phyloP scores from a whole-genome alignment of 1,140 invertebrate species.

The Drosophila parabipectinata region DNA sequence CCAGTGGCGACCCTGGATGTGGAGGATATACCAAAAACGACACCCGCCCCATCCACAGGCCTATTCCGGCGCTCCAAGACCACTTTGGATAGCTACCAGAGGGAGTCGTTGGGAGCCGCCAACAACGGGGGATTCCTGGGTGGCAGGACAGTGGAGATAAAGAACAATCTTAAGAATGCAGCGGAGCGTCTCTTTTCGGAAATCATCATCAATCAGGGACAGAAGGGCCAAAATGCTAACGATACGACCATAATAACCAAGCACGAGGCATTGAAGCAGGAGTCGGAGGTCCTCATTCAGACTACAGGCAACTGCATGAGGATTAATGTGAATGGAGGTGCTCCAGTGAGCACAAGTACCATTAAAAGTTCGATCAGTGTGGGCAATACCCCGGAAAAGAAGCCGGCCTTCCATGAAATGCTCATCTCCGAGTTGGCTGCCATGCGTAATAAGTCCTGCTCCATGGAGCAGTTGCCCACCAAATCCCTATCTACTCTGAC shows the following conservation, averaged over 20 bases:
- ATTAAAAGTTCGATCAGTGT: conserved; percentile 58
- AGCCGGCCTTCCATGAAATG: conserved; percentile 82
- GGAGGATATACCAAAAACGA: conserved; percentile 53
- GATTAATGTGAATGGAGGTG: conserved; percentile 37
- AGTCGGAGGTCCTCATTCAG: conserved; percentile 37
- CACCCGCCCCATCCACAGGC: conserved; percentile 47
- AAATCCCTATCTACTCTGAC: conserved; percentile 24
- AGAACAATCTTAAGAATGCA: conserved; percentile 82
- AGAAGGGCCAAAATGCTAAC: conserved; percentile 52
- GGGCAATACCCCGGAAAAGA: conserved; percentile 77
- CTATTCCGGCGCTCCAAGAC: conserved; percentile 78
- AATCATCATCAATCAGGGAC: conserved; percentile 76
- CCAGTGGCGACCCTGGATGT: conserved; percentile 77
- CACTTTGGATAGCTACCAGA: conserved; percentile 62
- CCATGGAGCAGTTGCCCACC: conserved; percentile 74
- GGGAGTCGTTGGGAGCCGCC: conserved; percentile 13
- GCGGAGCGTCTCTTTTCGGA: conserved; percentile 83
- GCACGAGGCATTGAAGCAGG: conserved; percentile 74
- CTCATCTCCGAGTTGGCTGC: conserved; percentile 83
- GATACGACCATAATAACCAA: conserved; percentile 76
- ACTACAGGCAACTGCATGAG: conserved; percentile 42
- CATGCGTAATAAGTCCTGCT: conserved; percentile 78
- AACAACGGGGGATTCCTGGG: conserved; percentile 41
- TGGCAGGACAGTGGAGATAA: conserved; percentile 75
- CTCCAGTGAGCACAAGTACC: conserved; percentile 10